Conservation (phyloP, 2,113 vertebrate genomes). For the Podarcis raffonei region DNA sequence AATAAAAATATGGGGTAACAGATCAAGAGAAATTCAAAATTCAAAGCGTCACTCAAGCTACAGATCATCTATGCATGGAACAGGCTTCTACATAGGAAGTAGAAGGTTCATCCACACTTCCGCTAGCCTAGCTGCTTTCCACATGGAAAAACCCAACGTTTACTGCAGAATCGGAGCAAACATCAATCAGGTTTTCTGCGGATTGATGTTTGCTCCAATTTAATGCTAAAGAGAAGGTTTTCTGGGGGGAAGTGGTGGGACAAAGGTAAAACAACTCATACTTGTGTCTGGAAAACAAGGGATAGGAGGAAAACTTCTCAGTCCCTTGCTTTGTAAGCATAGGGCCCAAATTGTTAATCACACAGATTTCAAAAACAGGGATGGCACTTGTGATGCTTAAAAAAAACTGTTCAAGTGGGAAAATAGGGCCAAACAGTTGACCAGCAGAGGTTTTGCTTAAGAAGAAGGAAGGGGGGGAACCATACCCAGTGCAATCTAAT, state of each 20-base stretch:
- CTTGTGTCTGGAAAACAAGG: no score
- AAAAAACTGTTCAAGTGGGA: neutral
- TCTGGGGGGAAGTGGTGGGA: no score
- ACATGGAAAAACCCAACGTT: no score
- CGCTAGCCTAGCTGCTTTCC: no score
- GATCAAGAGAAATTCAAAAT: neutral
- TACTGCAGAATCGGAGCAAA: no score
- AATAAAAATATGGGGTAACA: neutral
- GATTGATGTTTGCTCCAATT: no score
- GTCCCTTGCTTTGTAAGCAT: no score
- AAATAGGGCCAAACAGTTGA: neutral
- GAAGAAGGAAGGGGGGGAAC: neutral
- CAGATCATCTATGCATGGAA: neutral
- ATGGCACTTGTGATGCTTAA: neutral
- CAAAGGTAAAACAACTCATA: no score
- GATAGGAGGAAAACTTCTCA: no score
- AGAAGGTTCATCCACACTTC: neutral
- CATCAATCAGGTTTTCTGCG: no score
- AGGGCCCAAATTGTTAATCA: no score
- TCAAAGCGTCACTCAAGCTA: neutral
- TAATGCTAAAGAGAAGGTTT: no score
- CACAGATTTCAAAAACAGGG: neutral
- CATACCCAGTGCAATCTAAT: neutral
- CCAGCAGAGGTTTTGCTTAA: neutral
- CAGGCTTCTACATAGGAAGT: neutral